Conservation (phyloP, 2,797 vertebrate species). For the Aldrovandia affinis region DNA sequence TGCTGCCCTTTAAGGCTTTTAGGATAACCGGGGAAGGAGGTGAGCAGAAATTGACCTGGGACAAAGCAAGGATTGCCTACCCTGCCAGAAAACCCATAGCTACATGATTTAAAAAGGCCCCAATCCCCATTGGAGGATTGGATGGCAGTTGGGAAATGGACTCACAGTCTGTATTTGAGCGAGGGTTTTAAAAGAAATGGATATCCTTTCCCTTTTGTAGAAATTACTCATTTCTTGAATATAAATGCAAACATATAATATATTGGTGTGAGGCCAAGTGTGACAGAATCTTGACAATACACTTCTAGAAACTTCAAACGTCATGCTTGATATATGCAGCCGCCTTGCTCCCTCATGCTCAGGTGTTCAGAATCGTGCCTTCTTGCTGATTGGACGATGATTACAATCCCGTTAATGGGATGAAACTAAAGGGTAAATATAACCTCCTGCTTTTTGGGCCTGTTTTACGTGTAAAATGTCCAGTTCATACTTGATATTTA, state of each 20-base stretch:
- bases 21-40: not conserved
- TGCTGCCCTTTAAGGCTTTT: not conserved
- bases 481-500: not conserved
- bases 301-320: not conserved
- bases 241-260: not conserved
- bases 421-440: not conserved
- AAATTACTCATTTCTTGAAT: not conserved
- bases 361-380: not conserved
- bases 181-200: too few species aligned
- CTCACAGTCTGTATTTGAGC: not conserved
- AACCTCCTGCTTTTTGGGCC: not conserved
- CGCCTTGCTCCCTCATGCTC: not conserved
- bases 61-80: not conserved
- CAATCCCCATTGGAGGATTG: not conserved
- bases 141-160: not conserved
- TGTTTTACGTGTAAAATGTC: not conserved
- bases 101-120: not conserved
- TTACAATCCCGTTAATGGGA: not conserved
- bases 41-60: not conserved
- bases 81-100: not conserved
- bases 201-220: not conserved
- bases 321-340: not conserved
- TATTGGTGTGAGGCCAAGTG: not conserved
- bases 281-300: not conserved
- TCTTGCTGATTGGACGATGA: not conserved